Conservation (phyloP, 2,797 vertebrate species). For the Liasis olivaceus region DNA sequence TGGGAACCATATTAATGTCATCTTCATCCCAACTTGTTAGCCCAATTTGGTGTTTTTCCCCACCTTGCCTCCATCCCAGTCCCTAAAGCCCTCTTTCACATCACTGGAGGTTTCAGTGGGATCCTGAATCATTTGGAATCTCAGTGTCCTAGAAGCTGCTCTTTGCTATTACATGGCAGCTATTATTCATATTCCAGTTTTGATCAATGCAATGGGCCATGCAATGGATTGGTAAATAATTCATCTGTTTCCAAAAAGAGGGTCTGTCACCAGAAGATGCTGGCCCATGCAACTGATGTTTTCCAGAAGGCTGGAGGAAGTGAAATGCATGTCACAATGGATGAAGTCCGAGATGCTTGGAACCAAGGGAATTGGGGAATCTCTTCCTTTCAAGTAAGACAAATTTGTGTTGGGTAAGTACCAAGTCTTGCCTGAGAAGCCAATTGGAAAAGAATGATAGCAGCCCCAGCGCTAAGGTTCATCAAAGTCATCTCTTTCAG, state of each 20-base stretch:
- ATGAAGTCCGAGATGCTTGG: constrained; percentile 49
- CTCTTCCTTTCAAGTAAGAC: constrained; percentile 92
- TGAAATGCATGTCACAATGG: constrained; percentile 43
- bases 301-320: constrained; percentile 60
- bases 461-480: constrained; percentile 85
- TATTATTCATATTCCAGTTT: constrained; percentile 60
- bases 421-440: constrained; percentile 84
- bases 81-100: no score
- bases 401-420: constrained; percentile 84
- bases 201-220: constrained; percentile 59
- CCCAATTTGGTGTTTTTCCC: neutral
- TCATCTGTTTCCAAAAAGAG: constrained; percentile 59
- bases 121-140: neutral
- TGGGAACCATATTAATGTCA: neutral
- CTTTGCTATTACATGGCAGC: constrained; percentile 34
- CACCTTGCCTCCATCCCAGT: no score
- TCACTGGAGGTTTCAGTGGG: no score
- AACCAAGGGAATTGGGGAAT: constrained; percentile 82
- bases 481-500: constrained; percentile 94
- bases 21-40: neutral
- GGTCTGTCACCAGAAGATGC: constrained; percentile 29
- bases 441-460: constrained; percentile 99
- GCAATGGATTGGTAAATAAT: constrained; percentile 53
- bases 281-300: constrained; percentile 50
- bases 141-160: neutral